phyloP scores from a whole-genome alignment of 1,140 invertebrate genomes.

The Ceratina australensis region DNA sequence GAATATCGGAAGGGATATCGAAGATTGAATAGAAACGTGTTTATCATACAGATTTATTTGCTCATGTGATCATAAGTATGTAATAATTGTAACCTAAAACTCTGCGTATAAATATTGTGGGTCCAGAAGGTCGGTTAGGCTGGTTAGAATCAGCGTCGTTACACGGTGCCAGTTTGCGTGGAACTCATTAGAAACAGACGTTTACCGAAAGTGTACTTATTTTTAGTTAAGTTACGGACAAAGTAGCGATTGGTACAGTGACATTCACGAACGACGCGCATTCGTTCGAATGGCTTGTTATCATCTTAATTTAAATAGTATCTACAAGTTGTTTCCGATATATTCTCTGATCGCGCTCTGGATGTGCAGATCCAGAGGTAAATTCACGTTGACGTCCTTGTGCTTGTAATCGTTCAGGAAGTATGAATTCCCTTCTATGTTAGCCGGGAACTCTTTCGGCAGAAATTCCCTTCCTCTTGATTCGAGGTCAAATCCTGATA shows the following conservation, averaged over 20 bases:
- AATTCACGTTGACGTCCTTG: constrained; percentile 81
- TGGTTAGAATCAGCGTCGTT: constrained; percentile 57
- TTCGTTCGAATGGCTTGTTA: constrained; percentile 29
- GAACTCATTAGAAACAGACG: constrained; percentile 39
- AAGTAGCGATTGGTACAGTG: constrained; percentile 54
- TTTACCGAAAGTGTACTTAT: constrained; percentile 37
- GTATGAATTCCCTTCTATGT: constrained; percentile 89
- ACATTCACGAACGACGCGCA: constrained; percentile 52
- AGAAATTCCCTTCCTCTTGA: constrained; percentile 87
- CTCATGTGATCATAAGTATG: constrained; percentile 62
- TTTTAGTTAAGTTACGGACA: constrained; percentile 58
- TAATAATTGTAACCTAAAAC: constrained; percentile 62
- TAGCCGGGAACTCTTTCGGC: constrained; percentile 90
- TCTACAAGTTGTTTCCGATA: constrained; percentile 73
- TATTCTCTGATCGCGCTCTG: constrained; percentile 78
- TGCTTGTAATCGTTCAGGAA: constrained; percentile 91
- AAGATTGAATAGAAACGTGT: constrained; percentile 2
- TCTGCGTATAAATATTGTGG: constrained; percentile 69
- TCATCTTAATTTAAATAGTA: constrained; percentile 20
- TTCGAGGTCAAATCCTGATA: constrained; percentile 88
- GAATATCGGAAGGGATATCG: background rate
- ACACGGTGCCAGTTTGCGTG: constrained; percentile 48
- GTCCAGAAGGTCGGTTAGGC: constrained; percentile 38
- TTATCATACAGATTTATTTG: constrained; percentile 57
- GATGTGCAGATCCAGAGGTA: constrained; percentile 84